phyloP scores from a whole-genome alignment of 2,888 invertebrate genomes.

The Eristalis arbustorum region DNA sequence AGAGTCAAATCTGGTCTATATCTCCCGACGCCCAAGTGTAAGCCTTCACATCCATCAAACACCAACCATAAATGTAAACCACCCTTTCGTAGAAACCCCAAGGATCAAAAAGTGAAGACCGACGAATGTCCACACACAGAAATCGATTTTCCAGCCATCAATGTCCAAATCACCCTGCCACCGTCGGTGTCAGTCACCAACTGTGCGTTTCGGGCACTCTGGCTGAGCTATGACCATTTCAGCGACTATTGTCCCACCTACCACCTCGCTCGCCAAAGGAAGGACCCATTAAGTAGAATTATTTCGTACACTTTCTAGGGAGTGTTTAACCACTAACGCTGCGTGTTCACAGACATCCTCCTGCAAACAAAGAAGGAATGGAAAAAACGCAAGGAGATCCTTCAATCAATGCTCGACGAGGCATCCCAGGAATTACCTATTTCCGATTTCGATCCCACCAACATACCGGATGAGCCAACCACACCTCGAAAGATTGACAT shows the following conservation, averaged over 20 bases:
- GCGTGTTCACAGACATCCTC: constrained; percentile 74
- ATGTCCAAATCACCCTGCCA: constrained; percentile 80
- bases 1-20: constrained; percentile 78
- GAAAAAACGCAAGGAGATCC: constrained; percentile 79
- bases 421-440: constrained; percentile 75
- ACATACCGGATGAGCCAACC: constrained; percentile 73
- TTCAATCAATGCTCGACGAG: constrained; percentile 78
- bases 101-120: constrained; percentile 77
- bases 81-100: constrained; percentile 72
- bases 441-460: constrained; percentile 74
- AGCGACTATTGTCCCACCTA: constrained; percentile 81
- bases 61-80: background rate
- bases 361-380: constrained; percentile 79
- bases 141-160: constrained; percentile 80
- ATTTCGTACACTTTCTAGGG: constrained; percentile 12
- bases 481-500: constrained; percentile 76
- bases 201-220: constrained; percentile 81
- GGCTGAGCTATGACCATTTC: constrained; percentile 82
- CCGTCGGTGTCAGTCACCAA: constrained; percentile 79
- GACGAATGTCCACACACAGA: constrained; percentile 78
- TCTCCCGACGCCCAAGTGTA: constrained; percentile 78
- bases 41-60: background rate
- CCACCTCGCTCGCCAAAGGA: constrained; percentile 73
- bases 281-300: constrained; percentile 68
- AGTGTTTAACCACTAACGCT: constrained; percentile 19